These are phyloP conservation scores for Eurosta solidaginis DNA, from an alignment of 1,140 invertebrate species.

Conservation along the genomic window DNA sequence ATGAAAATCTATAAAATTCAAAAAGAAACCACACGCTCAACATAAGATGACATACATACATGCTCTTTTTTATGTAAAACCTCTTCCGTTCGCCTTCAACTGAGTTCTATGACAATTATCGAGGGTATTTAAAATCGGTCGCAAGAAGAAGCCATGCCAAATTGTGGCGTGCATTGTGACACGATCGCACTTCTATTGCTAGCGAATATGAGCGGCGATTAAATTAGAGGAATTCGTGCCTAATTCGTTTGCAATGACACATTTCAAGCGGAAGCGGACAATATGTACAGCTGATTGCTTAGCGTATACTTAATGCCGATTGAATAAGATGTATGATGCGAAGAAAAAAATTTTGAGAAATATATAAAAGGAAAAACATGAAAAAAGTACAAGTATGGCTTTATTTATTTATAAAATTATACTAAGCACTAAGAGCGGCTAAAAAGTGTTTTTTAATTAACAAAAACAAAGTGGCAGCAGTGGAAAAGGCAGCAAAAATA, in stretches of 20 bases:
- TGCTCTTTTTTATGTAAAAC: neutral
- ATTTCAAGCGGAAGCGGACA: conserved; percentile 29
- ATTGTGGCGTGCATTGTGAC: conserved; percentile 14
- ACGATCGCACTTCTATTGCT: neutral
- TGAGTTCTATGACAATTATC: conserved; percentile 16
- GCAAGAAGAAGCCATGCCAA: neutral
- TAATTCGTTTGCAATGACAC: conserved; percentile 36
- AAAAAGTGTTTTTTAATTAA: too few relatives aligned
- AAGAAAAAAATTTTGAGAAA: neutral
- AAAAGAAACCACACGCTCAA: neutral
- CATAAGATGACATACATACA: neutral
- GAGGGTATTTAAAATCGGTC: conserved; percentile 22
- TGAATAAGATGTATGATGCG: neutral
- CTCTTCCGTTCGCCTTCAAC: conserved; percentile 12
- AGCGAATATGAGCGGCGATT: conserved; percentile 19
- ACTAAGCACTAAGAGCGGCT: too few relatives aligned
- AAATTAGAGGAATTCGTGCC: conserved; percentile 19
- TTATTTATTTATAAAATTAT: neutral
- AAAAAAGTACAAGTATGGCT: neutral
- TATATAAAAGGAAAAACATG: neutral
- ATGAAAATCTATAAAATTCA: conserved; percentile 5
- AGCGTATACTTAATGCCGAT: neutral
- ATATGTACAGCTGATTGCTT: conserved; percentile 17
- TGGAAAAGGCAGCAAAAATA: too few relatives aligned
- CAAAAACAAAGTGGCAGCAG: too few relatives aligned